Conservation (phyloP, 2,888 invertebrate species). For the Mongoloraphidia duomilia region DNA sequence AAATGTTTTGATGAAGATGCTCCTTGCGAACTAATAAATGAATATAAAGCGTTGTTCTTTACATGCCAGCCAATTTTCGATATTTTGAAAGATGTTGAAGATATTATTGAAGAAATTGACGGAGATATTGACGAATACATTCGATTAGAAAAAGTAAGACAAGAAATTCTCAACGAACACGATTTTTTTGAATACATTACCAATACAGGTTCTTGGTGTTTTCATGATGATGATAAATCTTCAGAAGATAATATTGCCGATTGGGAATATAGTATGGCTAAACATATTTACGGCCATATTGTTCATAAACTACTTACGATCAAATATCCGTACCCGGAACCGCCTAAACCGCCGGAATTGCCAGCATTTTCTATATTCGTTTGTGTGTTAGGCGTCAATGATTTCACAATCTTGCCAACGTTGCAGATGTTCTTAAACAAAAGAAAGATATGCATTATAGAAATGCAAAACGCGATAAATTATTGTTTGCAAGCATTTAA, state of each 20-base stretch:
- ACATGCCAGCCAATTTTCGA: constrained; percentile 40
- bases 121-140: constrained; percentile 31
- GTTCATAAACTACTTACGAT: constrained; percentile 23
- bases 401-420: constrained; percentile 18
- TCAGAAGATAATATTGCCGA: constrained; percentile 31
- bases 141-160: constrained; percentile 35
- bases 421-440: constrained; percentile 22
- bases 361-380: constrained; percentile 21
- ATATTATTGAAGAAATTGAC: constrained; percentile 24
- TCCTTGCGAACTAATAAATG: constrained; percentile 33
- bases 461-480: constrained; percentile 34
- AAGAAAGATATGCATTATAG: constrained; percentile 16
- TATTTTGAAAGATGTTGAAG: constrained; percentile 30
- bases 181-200: constrained; percentile 43
- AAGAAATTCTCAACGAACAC: constrained; percentile 36
- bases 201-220: constrained; percentile 37
- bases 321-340: constrained; percentile 24
- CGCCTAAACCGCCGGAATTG: constrained; percentile 19
- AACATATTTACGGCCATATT: constrained; percentile 18
- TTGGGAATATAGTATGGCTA: constrained; percentile 11
- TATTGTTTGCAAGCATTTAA: constrained; percentile 40
- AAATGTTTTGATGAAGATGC: constrained; percentile 27
- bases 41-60: constrained; percentile 42
- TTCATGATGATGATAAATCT: constrained; percentile 31
- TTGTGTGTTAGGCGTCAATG: constrained; percentile 23